Evolutionary conservation across 2,113 vertebrate genomes (phyloP), one percentile per base, ranked within the genome.

Genomic region (Panurus biarmicus): DNA sequence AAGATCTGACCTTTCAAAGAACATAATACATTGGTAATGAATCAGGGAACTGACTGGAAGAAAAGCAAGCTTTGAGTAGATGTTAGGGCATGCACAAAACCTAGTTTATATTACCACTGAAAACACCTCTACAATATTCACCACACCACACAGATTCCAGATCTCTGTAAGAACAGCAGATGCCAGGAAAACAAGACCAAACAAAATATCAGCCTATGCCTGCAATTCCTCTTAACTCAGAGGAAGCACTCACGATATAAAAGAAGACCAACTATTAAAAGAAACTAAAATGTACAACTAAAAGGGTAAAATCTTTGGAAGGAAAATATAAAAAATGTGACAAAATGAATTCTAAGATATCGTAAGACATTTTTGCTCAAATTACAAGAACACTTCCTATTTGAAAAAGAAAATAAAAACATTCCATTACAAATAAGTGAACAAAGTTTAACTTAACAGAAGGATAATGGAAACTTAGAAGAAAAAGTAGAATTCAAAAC

Each of bases 1-100:
- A 90, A 80, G 29, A 75, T 50, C 16, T 79, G 89, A 93, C 82
- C 88, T 95, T 89, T 90, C 62, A 73, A 90, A 76, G 56, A 94
- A 80, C 19, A 74, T 73, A 91, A 91, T 54, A 60, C 47, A 86
- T 84, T 36, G 69, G n/a, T 60, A 89, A 94, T 69, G 45, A 82
- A 56, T 42, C 58, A 42, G 20, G 44, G 15, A 91, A 87, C 24
- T 14, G 35, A 67, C 1, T 5, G n/a, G 42, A 73, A 77, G 16
- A 75, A 96, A 82, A 82, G 53, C 15, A 85, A 57, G 76, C 66
- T 73, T 40, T 67, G 31, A 96, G 71, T 21, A 75, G 35, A 75
- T 61, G 5, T 26, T 45, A 38, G 23, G 15, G 28, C 19, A 89
- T 6, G 12, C 17, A 72, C 14, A 71, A 28, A 64, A 40, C 28